Evolutionary conservation across 2,888 invertebrate species (phyloP).

Genomic region (Cataglyphis livida): DNA sequence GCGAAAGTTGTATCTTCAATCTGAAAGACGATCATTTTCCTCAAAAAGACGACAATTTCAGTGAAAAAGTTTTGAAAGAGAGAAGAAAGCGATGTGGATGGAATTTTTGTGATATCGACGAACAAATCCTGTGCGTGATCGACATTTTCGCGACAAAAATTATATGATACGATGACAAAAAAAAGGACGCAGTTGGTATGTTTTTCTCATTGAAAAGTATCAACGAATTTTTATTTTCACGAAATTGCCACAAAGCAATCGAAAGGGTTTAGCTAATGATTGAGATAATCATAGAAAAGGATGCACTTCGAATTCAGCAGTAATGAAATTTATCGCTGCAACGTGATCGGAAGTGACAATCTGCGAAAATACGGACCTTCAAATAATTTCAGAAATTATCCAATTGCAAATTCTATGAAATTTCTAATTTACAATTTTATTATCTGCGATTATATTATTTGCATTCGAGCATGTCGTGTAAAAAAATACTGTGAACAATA

Average conservation of each 20-base stretch:
- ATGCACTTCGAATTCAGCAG: slow-evolving; percentile 44
- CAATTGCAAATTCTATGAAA: neutral
- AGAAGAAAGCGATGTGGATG: slow-evolving; percentile 28
- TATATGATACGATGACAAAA: neutral
- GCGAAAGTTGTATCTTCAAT: slow-evolving; percentile 6
- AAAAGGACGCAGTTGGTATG: neutral
- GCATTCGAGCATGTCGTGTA: neutral
- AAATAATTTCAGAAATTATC: slow-evolving; percentile 4
- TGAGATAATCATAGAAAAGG: slow-evolving; percentile 35
- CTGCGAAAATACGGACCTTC: neutral
- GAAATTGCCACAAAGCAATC: slow-evolving; percentile 56
- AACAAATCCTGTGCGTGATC: slow-evolving; percentile 4
- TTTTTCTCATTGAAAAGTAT: slow-evolving; percentile 11
- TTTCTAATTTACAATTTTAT: slow-evolving; percentile 9
- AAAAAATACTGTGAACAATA: neutral
- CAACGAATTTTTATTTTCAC: slow-evolving; percentile 27
- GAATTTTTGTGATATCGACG: slow-evolving; percentile 11
- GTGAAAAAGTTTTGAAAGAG: slow-evolving; percentile 18
- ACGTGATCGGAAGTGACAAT: slow-evolving; percentile 58
- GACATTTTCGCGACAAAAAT: slow-evolving; percentile 36
- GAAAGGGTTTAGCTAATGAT: slow-evolving; percentile 52
- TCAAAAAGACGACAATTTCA: neutral
- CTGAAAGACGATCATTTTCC: neutral
- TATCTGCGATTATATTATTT: neutral
- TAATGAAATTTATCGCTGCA: slow-evolving; percentile 55